A percentile compares a stretch with the other conserved stretches of the same genome.
These are phyloP conservation scores for Pheosia tremula DNA, from an alignment of 2,888 invertebrate genomes.

Conservation along the genomic window DNA sequence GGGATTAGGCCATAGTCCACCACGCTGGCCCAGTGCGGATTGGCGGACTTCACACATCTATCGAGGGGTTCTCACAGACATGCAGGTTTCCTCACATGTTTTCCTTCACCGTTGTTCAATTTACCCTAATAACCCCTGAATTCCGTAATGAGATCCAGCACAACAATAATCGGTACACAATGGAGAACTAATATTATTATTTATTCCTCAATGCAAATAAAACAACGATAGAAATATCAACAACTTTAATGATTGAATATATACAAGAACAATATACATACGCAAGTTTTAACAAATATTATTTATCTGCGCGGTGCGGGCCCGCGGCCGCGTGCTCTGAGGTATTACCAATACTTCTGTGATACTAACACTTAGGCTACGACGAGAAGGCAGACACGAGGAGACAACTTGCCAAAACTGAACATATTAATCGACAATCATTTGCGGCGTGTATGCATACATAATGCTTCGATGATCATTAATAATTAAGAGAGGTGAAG, in stretches of 20 bases:
- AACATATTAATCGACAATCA: background rate
- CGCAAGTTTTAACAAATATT: constrained; percentile 68
- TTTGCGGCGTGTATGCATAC: background rate
- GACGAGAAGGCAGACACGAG: background rate
- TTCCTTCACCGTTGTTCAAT: too few species aligned
- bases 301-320: constrained; percentile 32
- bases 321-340: constrained; percentile 12
- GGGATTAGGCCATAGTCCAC: too few species aligned
- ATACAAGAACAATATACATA: constrained; percentile 80
- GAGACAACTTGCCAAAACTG: background rate
- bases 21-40: too few species aligned
- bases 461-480: background rate
- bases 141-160: too few species aligned
- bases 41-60: too few species aligned
- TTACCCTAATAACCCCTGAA: background rate
- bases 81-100: too few species aligned
- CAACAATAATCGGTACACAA: too few species aligned
- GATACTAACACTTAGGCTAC: constrained; percentile 11
- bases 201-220: constrained; percentile 21
- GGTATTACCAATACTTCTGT: constrained; percentile 4
- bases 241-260: constrained; percentile 83
- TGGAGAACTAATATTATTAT: too few species aligned
- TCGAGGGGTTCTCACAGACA: too few species aligned
- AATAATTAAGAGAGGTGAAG: background rate
- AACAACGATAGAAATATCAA: constrained; percentile 74